Evolutionary conservation across 2,113 vertebrate species (phyloP).

Genomic region (Sphyrna mokarran): DNA sequence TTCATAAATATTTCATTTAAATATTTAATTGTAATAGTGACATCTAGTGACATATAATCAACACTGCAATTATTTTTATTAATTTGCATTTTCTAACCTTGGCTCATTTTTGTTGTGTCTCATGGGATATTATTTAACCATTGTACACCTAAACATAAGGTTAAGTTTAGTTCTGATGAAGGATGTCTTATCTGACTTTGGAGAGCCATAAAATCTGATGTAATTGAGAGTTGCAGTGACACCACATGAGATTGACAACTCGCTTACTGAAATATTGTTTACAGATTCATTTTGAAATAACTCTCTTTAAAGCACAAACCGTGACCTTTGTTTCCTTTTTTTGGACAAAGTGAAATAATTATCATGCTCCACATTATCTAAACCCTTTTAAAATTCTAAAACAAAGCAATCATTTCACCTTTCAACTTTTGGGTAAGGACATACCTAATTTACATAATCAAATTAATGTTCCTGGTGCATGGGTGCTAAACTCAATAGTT

Average conservation of each 20-base stretch:
- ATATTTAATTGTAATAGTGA: slow-evolving; percentile 14
- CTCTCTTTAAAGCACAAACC: not conserved
- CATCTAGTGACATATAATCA: not conserved
- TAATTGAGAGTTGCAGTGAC: not conserved
- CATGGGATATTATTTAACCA: not conserved
- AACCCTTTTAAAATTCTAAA: not conserved
- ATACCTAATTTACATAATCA: not conserved
- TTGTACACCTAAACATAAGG: not conserved
- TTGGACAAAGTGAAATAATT: not conserved
- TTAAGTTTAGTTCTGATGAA: not conserved
- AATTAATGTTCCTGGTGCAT: not conserved
- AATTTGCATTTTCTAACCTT: not conserved
- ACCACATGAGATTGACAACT: not conserved
- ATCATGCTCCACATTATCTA: not conserved
- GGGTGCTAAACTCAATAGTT: not conserved
- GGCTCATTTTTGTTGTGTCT: not conserved
- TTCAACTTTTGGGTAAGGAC: not conserved
- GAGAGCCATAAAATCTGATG: not conserved
- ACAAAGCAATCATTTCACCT: not conserved
- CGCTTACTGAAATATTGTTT: not conserved
- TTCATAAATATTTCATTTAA: slow-evolving; percentile 30
- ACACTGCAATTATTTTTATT: not conserved
- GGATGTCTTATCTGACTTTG: not conserved
- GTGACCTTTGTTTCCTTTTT: not conserved
- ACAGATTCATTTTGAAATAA: not conserved